Percentiles rank a stretch among this genome's conserved stretches.
Evolutionary conservation across 2,888 invertebrate genomes (phyloP).

Genomic region (Iphiclides podalirius): DNA sequence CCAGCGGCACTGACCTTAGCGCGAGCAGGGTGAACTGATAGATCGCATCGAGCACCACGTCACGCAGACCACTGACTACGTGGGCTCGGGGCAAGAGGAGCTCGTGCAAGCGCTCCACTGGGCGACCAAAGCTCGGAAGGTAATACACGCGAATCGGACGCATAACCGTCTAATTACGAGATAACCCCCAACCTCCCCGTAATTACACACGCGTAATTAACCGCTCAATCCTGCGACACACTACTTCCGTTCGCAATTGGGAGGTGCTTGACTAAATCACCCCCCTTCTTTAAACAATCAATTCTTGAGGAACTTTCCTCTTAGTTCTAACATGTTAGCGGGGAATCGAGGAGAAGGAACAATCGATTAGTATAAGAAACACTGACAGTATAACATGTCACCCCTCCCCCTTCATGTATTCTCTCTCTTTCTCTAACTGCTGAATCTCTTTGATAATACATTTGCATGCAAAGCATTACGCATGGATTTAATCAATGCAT

Average conservation of each 20-base stretch:
- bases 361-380: background rate
- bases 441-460: background rate
- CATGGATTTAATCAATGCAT: background rate
- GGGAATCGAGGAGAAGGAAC: background rate
- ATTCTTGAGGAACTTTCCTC: background rate
- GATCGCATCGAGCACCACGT: constrained; percentile 97
- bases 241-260: background rate
- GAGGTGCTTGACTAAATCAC: background rate
- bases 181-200: background rate
- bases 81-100: constrained; percentile 88
- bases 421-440: background rate
- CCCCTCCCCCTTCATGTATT: background rate
- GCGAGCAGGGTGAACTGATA: constrained; percentile 93
- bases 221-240: background rate
- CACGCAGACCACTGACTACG: constrained; percentile 90
- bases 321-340: background rate
- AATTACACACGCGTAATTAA: background rate
- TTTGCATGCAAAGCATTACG: background rate
- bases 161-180: constrained; percentile 17
- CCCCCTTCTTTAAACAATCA: constrained; percentile 1
- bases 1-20: constrained; percentile 64
- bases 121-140: constrained; percentile 94
- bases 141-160: constrained; percentile 56
- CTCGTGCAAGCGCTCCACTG: constrained; percentile 89
- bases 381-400: background rate